Evolutionary conservation across 2,888 invertebrate species (phyloP).

Genomic region (Ctena decussata): DNA sequence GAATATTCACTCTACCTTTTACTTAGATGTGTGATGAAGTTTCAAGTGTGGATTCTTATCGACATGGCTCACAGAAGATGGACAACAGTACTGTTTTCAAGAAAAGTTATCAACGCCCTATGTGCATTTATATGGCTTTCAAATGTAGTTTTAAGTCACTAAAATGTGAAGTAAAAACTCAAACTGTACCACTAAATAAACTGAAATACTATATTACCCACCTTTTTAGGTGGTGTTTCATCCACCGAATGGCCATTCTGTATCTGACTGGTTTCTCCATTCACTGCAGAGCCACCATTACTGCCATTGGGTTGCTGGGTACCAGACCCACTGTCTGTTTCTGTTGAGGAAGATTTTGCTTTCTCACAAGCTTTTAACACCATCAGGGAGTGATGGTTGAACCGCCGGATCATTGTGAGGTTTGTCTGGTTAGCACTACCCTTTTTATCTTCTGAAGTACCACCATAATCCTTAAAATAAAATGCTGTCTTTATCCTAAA

Average conservation of each 20-base stretch:
- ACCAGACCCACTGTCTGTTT: neutral
- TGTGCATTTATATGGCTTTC: too few species aligned
- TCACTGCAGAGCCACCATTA: neutral
- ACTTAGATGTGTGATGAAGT: too few species aligned
- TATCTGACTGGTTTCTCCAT: conserved; percentile 13
- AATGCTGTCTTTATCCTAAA: conserved; percentile 89
- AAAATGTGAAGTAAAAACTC: too few species aligned
- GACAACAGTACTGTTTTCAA: too few species aligned
- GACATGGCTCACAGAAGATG: too few species aligned
- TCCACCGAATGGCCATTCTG: neutral
- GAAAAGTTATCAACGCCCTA: too few species aligned
- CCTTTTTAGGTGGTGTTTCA: conserved; percentile 3
- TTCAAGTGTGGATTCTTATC: too few species aligned
- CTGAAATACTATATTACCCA: too few species aligned
- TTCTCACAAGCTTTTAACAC: conserved; percentile 89
- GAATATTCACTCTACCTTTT: too few species aligned
- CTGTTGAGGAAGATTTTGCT: conserved; percentile 5
- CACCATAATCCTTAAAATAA: conserved; percentile 77
- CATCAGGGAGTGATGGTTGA: conserved; percentile 99
- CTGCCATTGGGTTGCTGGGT: neutral
- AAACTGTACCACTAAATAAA: too few species aligned
- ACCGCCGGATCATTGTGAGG: conserved; percentile 94
- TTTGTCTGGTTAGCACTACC: conserved; percentile 73
- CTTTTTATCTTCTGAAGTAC: conserved; percentile 70
- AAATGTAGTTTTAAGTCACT: too few species aligned